A percentile compares a stretch with the other conserved stretches of the same genome.
Conservation (phyloP, 1,140 invertebrate genomes). For the Manduca sexta region DNA sequence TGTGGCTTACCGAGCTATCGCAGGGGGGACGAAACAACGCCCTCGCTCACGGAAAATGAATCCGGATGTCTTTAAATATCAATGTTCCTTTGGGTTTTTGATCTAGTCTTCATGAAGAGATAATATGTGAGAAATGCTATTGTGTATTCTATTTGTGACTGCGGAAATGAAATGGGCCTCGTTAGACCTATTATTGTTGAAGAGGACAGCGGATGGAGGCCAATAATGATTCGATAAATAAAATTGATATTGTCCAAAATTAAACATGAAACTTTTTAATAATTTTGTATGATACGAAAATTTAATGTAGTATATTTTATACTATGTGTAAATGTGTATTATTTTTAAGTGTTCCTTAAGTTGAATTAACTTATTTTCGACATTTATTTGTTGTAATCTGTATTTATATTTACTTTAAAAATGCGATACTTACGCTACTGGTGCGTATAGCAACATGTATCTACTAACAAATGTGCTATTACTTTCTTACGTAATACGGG, state of each 20-base stretch:
- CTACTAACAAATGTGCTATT: too few species aligned
- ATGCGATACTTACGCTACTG: too few species aligned
- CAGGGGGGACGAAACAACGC: too few species aligned
- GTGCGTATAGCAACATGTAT: too few species aligned
- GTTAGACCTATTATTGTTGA: not conserved
- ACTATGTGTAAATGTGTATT: slow-evolving; percentile 13
- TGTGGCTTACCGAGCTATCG: too few species aligned
- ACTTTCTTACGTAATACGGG: too few species aligned
- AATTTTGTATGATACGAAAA: slow-evolving; percentile 12
- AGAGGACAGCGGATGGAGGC: not conserved
- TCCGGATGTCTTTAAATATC: too few species aligned
- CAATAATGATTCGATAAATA: not conserved
- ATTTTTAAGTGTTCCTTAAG: slow-evolving; percentile 10
- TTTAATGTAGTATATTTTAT: slow-evolving; percentile 10
- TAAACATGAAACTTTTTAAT: slow-evolving; percentile 6
- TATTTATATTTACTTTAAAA: too few species aligned
- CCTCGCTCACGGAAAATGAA: too few species aligned
- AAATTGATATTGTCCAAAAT: too few species aligned
- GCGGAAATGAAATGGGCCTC: too few species aligned
- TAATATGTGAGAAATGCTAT: slow-evolving; percentile 1
- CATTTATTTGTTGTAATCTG: not conserved
- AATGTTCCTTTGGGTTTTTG: not conserved
- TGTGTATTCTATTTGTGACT: not conserved
- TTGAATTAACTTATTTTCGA: slow-evolving; percentile 20
- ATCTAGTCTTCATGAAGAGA: slow-evolving; percentile 3